Conservation (phyloP, 1,140 invertebrate species). For the Apis laboriosa region DNA sequence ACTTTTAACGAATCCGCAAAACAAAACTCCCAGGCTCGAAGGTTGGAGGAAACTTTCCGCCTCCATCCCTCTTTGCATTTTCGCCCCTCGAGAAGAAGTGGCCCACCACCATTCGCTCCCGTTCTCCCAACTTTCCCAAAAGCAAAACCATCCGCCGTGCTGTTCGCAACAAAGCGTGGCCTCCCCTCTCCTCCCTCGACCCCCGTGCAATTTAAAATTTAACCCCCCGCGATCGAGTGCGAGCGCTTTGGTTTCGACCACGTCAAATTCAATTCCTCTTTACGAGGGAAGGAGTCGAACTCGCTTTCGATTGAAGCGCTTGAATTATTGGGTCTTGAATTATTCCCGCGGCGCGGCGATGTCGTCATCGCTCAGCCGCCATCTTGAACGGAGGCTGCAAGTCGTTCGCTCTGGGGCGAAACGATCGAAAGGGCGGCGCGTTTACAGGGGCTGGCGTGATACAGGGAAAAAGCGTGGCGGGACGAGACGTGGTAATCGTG, state of each 20-base stretch:
- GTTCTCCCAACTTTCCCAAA: slow-evolving; percentile 34
- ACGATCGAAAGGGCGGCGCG: no score
- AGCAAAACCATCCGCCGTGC: slow-evolving; percentile 20
- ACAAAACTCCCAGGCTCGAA: slow-evolving; percentile 39
- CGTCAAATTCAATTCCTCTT: no score
- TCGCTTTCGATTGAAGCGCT: no score
- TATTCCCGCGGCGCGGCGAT: no score
- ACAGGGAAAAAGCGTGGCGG: no score
- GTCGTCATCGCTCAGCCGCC: no score
- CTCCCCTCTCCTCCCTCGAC: not conserved
- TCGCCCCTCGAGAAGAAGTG: slow-evolving; percentile 36
- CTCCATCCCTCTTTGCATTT: slow-evolving; percentile 30
- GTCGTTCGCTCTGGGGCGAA: no score
- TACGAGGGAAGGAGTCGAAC: no score
- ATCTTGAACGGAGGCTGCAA: no score
- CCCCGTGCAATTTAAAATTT: not conserved
- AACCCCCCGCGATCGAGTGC: not conserved
- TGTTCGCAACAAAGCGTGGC: not conserved
- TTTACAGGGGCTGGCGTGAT: no score
- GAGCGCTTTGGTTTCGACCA: no score
- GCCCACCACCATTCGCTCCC: slow-evolving; percentile 23
- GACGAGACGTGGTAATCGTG: not conserved
- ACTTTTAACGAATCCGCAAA: slow-evolving; percentile 69
- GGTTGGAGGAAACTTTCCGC: slow-evolving; percentile 45
- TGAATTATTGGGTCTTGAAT: no score